Percentiles rank a stretch among this genome's conserved stretches.
Evolutionary conservation across 2,888 invertebrate genomes (phyloP).

Genomic region (Aporophyla lueneburgensis): DNA sequence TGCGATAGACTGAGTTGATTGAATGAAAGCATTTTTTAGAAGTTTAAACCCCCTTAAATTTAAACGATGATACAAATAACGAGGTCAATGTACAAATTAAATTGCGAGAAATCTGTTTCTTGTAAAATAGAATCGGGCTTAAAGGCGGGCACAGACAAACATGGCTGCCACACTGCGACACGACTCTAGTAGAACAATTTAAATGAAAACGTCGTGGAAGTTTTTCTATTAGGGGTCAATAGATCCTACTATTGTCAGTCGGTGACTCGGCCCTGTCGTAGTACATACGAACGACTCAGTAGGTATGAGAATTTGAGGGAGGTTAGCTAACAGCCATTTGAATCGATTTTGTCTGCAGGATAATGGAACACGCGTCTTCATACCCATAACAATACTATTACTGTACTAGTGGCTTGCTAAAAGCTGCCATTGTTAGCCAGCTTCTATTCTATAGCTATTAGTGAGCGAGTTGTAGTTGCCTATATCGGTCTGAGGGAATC

Average conservation of each 20-base stretch:
- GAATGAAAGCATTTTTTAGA: too few species aligned
- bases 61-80: too few species aligned
- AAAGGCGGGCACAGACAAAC: too few species aligned
- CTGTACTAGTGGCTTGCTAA: slow-evolving; percentile 1
- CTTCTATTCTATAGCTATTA: neutral
- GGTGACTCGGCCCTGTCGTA: neutral
- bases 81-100: too few species aligned
- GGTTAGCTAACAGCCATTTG: slow-evolving; percentile 10
- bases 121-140: neutral
- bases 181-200: too few species aligned
- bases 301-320: neutral
- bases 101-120: neutral
- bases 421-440: neutral
- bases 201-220: too few species aligned
- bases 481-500: too few species aligned
- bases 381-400: slow-evolving; percentile 4
- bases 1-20: too few species aligned
- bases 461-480: neutral
- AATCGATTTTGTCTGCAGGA: slow-evolving; percentile 15
- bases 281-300: neutral
- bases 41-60: too few species aligned
- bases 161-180: too few species aligned
- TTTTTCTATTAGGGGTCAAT: neutral
- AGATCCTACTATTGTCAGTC: neutral
- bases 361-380: slow-evolving; percentile 15